phyloP scores from a whole-genome alignment of 2,888 invertebrate species.

The Vandiemenella viatica region DNA sequence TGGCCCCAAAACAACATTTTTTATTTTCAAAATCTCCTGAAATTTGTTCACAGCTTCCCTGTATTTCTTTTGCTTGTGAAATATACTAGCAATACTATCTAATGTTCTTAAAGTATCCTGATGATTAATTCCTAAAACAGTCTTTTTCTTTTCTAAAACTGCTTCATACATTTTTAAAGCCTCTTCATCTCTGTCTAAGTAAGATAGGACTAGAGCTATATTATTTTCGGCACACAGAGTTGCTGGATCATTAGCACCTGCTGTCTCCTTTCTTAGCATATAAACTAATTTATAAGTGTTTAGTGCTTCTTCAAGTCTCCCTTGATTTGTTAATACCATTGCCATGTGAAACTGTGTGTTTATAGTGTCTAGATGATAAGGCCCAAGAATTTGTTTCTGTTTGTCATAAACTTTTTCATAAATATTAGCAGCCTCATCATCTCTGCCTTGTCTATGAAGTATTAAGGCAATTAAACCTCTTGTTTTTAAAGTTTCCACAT shows the following conservation, averaged over 20 bases:
- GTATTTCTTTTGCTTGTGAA: too few relatives aligned
- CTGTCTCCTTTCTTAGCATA: slow-evolving; percentile 1
- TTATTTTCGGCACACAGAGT: slow-evolving; percentile 6
- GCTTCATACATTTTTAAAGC: slow-evolving; percentile 13
- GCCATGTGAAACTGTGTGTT: slow-evolving; percentile 15
- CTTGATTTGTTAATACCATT: slow-evolving; percentile 11
- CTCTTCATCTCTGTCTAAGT: slow-evolving; percentile 14
- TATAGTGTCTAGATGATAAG: slow-evolving; percentile 13
- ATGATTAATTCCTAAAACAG: slow-evolving; percentile 3
- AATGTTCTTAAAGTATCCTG: slow-evolving; percentile 10
- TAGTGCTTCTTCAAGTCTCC: slow-evolving; percentile 14
- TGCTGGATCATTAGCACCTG: slow-evolving; percentile 1
- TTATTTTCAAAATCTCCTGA: background rate
- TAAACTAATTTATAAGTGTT: slow-evolving; percentile 9
- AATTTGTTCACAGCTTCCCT: background rate
- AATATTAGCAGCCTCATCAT: slow-evolving; percentile 15
- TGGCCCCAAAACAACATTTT: background rate
- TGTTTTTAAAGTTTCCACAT: background rate
- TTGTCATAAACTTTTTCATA: slow-evolving; percentile 12
- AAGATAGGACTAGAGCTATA: slow-evolving; percentile 14
- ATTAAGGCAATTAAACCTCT: too few relatives aligned
- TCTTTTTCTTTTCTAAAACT: slow-evolving; percentile 3
- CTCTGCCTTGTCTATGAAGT: too few relatives aligned
- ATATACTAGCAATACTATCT: too few relatives aligned
- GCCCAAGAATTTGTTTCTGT: too few relatives aligned